Evolutionary conservation across 2,113 vertebrate species (phyloP).

Genomic region (Dermatemys mawii): DNA sequence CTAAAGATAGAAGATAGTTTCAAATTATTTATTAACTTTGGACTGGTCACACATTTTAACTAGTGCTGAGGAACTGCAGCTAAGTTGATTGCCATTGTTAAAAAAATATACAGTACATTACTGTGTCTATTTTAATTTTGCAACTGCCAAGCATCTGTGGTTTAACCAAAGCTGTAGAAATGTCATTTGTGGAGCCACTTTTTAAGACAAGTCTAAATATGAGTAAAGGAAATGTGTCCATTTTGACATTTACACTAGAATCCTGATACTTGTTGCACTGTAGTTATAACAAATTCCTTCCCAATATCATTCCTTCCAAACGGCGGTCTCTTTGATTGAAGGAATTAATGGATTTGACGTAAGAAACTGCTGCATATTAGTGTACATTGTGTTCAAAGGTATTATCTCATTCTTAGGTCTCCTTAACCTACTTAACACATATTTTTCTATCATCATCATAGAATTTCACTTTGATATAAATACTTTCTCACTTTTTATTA

Average conservation of each 20-base stretch:
- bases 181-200: slow-evolving; percentile 22
- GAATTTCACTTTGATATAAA: neutral
- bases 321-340: neutral
- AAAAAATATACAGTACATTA: slow-evolving; percentile 38
- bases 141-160: neutral
- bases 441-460: neutral
- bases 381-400: slow-evolving; percentile 4
- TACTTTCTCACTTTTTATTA: neutral
- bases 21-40: slow-evolving; percentile 59
- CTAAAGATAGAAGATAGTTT: slow-evolving; percentile 80
- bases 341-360: slow-evolving; percentile 15
- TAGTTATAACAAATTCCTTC: neutral
- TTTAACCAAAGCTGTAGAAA: slow-evolving; percentile 6
- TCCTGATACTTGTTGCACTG: neutral
- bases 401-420: neutral
- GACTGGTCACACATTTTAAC: slow-evolving; percentile 22
- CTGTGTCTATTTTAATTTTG: slow-evolving; percentile 19
- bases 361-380: neutral
- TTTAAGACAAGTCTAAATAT: neutral
- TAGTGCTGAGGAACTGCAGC: slow-evolving; percentile 30
- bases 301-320: neutral
- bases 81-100: slow-evolving; percentile 46
- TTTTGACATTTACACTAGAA: neutral
- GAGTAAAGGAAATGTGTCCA: neutral
- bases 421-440: neutral